These are phyloP conservation scores for Anadara kagoshimensis DNA, from an alignment of 1,140 invertebrate species.

Conservation along the genomic window DNA sequence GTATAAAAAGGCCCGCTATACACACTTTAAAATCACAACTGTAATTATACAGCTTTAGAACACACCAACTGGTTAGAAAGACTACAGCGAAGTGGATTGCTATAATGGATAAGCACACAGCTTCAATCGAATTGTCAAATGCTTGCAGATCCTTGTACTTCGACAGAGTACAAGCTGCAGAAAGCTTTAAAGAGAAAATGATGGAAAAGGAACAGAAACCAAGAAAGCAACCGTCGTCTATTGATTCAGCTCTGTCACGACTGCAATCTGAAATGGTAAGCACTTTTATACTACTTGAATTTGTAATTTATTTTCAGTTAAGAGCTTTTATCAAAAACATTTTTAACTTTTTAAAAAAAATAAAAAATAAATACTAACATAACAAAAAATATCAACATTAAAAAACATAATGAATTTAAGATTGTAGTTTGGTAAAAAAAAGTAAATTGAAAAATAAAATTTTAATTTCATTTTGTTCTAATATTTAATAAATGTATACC, in stretches of 20 bases:
- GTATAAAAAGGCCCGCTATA: no score
- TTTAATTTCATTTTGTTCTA: background rate
- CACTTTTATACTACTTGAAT: background rate
- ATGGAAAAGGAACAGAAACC: background rate
- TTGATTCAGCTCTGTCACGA: conserved; percentile 19
- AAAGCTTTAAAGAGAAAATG: conserved; percentile 29
- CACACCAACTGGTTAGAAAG: no score
- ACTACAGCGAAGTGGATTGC: no score
- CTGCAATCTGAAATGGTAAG: conserved; percentile 30
- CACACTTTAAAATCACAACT: no score
- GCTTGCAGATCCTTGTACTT: conserved; percentile 34
- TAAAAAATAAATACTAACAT: no score
- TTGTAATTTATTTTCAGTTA: no score
- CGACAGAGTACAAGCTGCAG: conserved; percentile 26
- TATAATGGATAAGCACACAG: conserved; percentile 25
- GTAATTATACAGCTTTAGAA: no score
- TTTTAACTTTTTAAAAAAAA: no score
- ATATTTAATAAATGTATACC: background rate
- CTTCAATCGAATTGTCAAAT: conserved; percentile 30
- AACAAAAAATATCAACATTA: no score
- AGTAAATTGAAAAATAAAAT: conserved; percentile 42
- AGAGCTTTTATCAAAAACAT: no score
- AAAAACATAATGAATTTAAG: no score
- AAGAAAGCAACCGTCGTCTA: conserved; percentile 20
- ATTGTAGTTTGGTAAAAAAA: background rate